Conservation (phyloP, 1,140 invertebrate genomes). For the Argopecten irradians region DNA sequence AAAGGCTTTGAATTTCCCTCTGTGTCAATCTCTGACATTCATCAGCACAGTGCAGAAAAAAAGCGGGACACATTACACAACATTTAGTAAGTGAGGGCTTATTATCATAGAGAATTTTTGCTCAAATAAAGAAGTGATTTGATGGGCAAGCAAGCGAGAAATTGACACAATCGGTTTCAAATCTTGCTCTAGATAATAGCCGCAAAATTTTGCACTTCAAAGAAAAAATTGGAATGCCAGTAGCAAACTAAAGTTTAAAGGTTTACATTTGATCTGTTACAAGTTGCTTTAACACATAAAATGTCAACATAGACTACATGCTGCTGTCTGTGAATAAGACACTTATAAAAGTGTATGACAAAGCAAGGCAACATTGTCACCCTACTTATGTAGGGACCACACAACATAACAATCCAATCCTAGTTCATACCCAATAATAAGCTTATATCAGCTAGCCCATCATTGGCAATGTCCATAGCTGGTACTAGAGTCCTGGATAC, state of each 20-base stretch:
- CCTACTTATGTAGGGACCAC: no score
- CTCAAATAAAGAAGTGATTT: neutral
- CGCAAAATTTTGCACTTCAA: neutral
- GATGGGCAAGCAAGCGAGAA: neutral
- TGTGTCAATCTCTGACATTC: neutral
- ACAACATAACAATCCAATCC: no score
- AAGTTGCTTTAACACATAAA: neutral
- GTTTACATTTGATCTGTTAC: neutral
- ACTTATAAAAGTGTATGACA: no score
- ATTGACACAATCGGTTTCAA: neutral
- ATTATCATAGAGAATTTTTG: neutral
- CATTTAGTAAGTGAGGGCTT: neutral
- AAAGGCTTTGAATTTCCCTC: slow-evolving; percentile 5
- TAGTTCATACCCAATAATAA: no score
- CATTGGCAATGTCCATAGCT: no score
- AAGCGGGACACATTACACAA: neutral
- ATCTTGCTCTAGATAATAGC: neutral
- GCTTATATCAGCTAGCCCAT: no score
- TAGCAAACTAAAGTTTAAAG: neutral
- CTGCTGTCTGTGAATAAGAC: no score
- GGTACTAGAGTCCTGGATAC: no score
- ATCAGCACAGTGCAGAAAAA: neutral
- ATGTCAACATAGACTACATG: no score
- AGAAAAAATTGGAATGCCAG: neutral
- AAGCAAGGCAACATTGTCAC: no score